A percentile compares a stretch with the other conserved stretches of the same genome.
These are phyloP conservation scores for Ellobium chinense DNA, from an alignment of 2,888 invertebrate genomes.

Conservation along the genomic window DNA sequence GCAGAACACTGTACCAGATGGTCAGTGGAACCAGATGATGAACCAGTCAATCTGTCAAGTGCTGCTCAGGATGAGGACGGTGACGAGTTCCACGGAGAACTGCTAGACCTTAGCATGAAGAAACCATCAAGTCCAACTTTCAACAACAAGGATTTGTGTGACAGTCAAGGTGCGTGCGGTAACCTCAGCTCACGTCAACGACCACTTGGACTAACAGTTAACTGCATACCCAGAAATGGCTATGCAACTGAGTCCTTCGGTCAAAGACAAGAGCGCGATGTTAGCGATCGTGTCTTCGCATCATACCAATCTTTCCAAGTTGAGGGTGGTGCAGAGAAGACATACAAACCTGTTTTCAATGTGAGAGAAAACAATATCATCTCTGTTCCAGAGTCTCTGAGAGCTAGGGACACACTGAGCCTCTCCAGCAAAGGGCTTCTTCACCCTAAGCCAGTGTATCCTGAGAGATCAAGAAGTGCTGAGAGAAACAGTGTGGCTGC, in stretches of 20 bases:
- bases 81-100: neutral
- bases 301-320: neutral
- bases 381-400: neutral
- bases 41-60: neutral
- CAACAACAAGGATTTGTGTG: neutral
- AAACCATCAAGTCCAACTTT: neutral
- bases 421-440: neutral
- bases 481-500: neutral
- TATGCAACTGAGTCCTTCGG: neutral
- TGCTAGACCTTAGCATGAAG: conserved; percentile 36
- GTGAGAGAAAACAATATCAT: neutral
- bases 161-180: neutral
- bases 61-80: neutral
- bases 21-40: neutral
- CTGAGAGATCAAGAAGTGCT: neutral
- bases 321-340: neutral
- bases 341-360: neutral
- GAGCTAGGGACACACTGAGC: neutral
- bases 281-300: neutral
- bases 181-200: neutral
- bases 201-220: neutral
- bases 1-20: neutral
- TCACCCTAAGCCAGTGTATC: neutral
- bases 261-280: neutral
- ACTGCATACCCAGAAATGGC: conserved; percentile 43